Percentiles rank a stretch among this genome's conserved stretches.
Conservation (phyloP, 1,140 invertebrate genomes). For the Semibalanus balanoides region DNA sequence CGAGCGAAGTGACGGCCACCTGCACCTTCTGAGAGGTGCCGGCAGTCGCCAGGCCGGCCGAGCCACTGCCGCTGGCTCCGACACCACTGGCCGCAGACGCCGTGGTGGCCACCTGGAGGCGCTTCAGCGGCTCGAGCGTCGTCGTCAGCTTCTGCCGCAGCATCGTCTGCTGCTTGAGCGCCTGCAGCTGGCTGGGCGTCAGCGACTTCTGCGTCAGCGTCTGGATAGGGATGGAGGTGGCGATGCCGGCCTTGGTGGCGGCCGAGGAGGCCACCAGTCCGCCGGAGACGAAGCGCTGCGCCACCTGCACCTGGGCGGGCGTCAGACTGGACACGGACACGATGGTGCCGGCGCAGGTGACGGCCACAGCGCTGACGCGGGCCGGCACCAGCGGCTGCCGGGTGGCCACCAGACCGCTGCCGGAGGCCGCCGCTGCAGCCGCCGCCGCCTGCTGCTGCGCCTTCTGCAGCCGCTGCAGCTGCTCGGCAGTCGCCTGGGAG, state of each 20-base stretch:
- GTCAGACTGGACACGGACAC: constrained; percentile 29
- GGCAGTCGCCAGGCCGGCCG: constrained; percentile 1
- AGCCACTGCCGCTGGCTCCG: constrained; percentile 18
- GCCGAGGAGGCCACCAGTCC: constrained; percentile 12
- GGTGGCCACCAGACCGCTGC: constrained; percentile 8
- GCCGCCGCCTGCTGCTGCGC: constrained; percentile 16
- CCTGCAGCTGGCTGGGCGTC: constrained; percentile 38
- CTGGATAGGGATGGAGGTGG: constrained; percentile 22
- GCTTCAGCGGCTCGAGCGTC: constrained; percentile 22
- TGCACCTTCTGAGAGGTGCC: constrained; percentile 19
- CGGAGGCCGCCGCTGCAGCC: constrained; percentile 10
- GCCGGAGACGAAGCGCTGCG: constrained; percentile 17
- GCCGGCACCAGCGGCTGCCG: constrained; percentile 8
- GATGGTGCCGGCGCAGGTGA: constrained; percentile 21
- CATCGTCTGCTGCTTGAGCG: constrained; percentile 36
- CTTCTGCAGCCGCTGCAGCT: constrained; percentile 11
- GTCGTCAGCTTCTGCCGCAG: constrained; percentile 27
- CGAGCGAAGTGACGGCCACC: constrained; percentile 16
- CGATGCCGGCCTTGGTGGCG: neutral
- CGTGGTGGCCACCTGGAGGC: constrained; percentile 22
- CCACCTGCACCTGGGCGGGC: constrained; percentile 27
- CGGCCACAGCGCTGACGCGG: constrained; percentile 6
- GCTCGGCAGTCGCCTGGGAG: constrained; percentile 7
- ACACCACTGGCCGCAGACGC: constrained; percentile 21
- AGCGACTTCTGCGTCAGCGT: constrained; percentile 31